A percentile compares a stretch with the other conserved stretches of the same genome.
Conservation (phyloP, 1,140 invertebrate species). For the Cydia amplana region DNA sequence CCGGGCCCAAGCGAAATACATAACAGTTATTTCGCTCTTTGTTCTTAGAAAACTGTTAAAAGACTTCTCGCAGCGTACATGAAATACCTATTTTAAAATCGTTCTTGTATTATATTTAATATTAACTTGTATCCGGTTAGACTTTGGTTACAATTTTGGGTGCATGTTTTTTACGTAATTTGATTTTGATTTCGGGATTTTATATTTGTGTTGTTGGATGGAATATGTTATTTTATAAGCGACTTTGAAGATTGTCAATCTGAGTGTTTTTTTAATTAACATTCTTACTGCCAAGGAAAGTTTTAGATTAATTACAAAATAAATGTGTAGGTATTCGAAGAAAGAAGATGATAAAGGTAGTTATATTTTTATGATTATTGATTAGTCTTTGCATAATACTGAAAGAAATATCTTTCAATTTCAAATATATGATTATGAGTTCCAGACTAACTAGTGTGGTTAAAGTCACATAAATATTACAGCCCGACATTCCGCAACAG, state of each 20-base stretch:
- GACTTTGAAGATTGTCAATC: no score
- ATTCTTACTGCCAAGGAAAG: no score
- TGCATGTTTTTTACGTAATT: not conserved
- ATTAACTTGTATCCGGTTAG: not conserved
- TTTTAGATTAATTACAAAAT: no score
- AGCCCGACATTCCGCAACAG: not conserved
- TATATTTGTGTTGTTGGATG: not conserved
- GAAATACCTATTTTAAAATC: not conserved
- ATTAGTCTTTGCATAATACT: no score
- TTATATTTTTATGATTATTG: no score
- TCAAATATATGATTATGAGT: no score
- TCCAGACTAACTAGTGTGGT: no score
- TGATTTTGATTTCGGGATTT: not conserved
- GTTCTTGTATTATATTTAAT: not conserved
- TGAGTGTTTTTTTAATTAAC: no score
- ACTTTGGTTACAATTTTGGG: not conserved
- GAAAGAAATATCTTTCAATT: no score
- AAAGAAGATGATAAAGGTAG: no score
- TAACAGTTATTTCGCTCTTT: constrained; percentile 30
- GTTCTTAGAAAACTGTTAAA: constrained; percentile 29
- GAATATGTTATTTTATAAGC: no score
- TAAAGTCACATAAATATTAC: not conserved
- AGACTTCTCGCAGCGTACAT: constrained; percentile 20
- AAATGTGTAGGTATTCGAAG: no score
- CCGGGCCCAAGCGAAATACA: constrained; percentile 9